Evolutionary conservation across 1,140 invertebrate species (phyloP), one percentile per base, ranked within the genome.

Genomic region (Hylaeus anthracinus): DNA sequence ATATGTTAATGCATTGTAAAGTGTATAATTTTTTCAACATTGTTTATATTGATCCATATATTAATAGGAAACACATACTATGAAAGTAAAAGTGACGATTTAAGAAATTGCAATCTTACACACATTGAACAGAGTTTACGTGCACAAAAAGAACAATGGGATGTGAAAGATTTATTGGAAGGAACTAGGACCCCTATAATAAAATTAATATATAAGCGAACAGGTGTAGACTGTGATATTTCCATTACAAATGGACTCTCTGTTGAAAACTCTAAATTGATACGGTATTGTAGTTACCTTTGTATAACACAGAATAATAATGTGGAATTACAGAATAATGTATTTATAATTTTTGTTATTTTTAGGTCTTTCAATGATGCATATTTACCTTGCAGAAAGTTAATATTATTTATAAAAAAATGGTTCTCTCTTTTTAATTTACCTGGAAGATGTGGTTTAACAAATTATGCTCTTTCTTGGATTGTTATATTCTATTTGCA

Each of bases 211-310:
- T 94, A 95, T 83, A 88, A 78, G 39, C 74, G 60, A 51, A 92
- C 92, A 26, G 79, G 90, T 8, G 66, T 95, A 5, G 85, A 94
- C 26, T 95, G 94, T 84, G 95, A 95, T 90, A 84, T 95, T 48
- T 94, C 94, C 5, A 94, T 94, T 74, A 91, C 89, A 58, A 93
- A 94, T 89, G 91, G 94, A 1, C 90, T 95, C 12, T 92, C 93
- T 77, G 92, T 94, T 14, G 93, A 94, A 86, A 95, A 95, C 86
- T 94, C 93, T 3, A 91, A 92, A 85, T 90, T 94, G 80, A 78
- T 94, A 72, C 90, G 82, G 92, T 94, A 92, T 81, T 63, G 61
- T 58, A 26, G 37, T 65, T 3, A 39, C 70, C 72, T 43, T 74
- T 8, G 10, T 72, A 48, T 61, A 14, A 43, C 43, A 41, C 6